Base-by-base conservation (phyloP, 2,888 invertebrate genomes). In the Cantharis nigra region DNA sequence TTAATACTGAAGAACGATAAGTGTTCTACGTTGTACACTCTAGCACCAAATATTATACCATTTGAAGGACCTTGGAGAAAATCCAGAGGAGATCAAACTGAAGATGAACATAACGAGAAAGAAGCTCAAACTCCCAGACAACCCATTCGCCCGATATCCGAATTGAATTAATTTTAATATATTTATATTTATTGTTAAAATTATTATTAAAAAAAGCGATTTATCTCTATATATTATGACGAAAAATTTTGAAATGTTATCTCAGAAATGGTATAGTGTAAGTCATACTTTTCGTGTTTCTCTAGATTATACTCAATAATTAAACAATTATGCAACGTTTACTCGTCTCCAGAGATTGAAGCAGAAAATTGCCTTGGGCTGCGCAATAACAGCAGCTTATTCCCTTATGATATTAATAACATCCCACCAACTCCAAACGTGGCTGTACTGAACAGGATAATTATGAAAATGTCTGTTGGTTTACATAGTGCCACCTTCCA, bases 401-500 rank as follows among this genome's bases (percentile, higher is more conserved):
- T 88, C 88, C 88, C 88, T 88, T 87, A 88, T 88, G 87, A 88
- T 88, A 88, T 88, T 88, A 88, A 88, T 88, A 88, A 88, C 87
- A 85, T 83, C 78, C 79, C 62, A 78, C 78, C 79, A 75, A 76
- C 74, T 72, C 71, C 71, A 20, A 64, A 69, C 26, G 20, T 67
- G 13, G 65, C 65, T 67, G 11, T 67, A 67, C 23, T 67, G 65
- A 67, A 67, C 20, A 49, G 49, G 49, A 49, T 49, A 49, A 49
- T 49, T 49, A 49, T 49, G 49, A 49, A 49, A 49, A 49, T 49
- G 49, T 49, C 49, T 49, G 49, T 49, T 49, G 49, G 49, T 49
- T 49, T 49, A n/a, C 49, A 49, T 49, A 49, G 49, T 49, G 49
- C 49, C 49, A 69, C 69, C 69, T 69, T 67, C 69, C 9, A 73